These are phyloP conservation scores for Griposia aprilina DNA, from an alignment of 2,888 invertebrate species.

Conservation along the genomic window DNA sequence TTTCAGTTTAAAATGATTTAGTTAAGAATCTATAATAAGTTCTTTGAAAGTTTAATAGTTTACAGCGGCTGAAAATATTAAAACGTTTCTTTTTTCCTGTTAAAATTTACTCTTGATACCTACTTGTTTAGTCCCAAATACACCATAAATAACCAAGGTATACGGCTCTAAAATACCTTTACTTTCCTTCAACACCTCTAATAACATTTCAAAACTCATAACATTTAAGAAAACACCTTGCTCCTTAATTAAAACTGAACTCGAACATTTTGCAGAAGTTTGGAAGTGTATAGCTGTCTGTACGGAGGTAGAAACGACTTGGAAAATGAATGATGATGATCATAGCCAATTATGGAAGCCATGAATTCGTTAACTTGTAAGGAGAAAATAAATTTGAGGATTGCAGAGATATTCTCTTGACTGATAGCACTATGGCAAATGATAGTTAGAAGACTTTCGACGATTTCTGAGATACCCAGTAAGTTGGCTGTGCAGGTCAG, in stretches of 20 bases:
- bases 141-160: conserved; percentile 26
- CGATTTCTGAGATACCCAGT: not conserved
- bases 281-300: conserved; percentile 17
- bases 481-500: not conserved
- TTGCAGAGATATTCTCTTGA: not conserved
- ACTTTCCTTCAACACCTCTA: conserved; percentile 29
- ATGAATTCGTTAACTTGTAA: conserved; percentile 24
- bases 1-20: not conserved
- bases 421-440: not conserved
- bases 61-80: not conserved
- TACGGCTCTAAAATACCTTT: conserved; percentile 15
- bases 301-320: conserved; percentile 12
- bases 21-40: not conserved
- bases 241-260: conserved; percentile 51
- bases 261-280: conserved; percentile 37
- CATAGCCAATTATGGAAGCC: conserved; percentile 9
- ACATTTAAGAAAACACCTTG: conserved; percentile 44
- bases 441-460: not conserved
- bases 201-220: conserved; percentile 39
- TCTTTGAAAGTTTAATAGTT: not conserved
- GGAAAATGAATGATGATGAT: conserved; percentile 36
- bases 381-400: not conserved
- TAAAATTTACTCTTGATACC: too few species aligned
- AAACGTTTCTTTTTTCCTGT: not conserved
- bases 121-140: not conserved